Percentiles rank a stretch among this genome's conserved stretches.
Conservation (phyloP, 2,888 invertebrate genomes). For the Synergus itoensis region DNA sequence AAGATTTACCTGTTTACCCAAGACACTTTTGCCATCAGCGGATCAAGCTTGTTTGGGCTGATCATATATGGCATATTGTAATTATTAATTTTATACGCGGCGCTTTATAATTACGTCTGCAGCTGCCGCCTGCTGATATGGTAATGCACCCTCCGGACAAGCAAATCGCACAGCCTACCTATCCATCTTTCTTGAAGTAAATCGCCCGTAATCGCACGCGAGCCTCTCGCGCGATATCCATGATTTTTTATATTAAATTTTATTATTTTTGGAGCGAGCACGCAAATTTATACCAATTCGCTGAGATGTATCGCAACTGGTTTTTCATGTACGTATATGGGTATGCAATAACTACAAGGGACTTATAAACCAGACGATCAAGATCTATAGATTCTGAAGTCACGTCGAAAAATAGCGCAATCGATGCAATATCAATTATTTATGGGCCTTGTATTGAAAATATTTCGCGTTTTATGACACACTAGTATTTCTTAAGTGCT, state of each 20-base stretch:
- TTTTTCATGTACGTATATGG: slow-evolving; percentile 12
- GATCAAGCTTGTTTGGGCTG: slow-evolving; percentile 16
- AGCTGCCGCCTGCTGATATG: slow-evolving; percentile 34
- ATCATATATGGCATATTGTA: slow-evolving; percentile 23
- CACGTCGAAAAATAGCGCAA: not conserved
- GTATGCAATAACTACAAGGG: not conserved
- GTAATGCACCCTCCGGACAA: not conserved
- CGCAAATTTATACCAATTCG: slow-evolving; percentile 4
- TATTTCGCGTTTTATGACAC: not conserved
- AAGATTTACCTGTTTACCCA: slow-evolving; percentile 20
- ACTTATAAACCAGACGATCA: slow-evolving; percentile 7
- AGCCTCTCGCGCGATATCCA: slow-evolving; percentile 23
- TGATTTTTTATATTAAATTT: slow-evolving; percentile 9
- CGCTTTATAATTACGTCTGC: slow-evolving; percentile 30
- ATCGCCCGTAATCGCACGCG: slow-evolving; percentile 30
- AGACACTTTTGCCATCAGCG: slow-evolving; percentile 16
- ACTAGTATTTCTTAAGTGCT: not conserved
- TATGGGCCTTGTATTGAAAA: not conserved
- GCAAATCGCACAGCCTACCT: not conserved
- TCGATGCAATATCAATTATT: slow-evolving; percentile 17
- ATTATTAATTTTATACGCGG: slow-evolving; percentile 31
- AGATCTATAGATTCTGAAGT: slow-evolving; percentile 2
- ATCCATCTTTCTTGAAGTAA: slow-evolving; percentile 31
- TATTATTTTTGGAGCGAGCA: not conserved
- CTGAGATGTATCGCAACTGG: slow-evolving; percentile 1